Evolutionary conservation across 2,888 invertebrate genomes (phyloP), one percentile per base, ranked within the genome.

Genomic region (Acleris literana): DNA sequence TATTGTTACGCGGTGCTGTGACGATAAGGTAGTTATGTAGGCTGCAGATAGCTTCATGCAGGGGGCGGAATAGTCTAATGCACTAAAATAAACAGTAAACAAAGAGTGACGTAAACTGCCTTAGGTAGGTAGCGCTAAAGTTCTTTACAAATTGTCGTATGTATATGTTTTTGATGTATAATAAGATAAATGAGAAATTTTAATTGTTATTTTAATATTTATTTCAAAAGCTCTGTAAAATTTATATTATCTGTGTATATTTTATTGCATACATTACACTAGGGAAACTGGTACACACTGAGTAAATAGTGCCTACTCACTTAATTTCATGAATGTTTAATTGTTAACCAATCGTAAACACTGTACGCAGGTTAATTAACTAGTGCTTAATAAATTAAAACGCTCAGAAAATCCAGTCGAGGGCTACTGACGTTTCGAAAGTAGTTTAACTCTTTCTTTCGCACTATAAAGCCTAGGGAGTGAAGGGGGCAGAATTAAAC

Each of bases 1-100:
- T 81, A 91, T 87, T 87, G 84, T 85, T 80, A 78, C 78, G 78
- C 70, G 81, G 77, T 85, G 79, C 86, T 86, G 83, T 84, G 86
- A 83, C 86, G 91, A 90, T 90, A 90, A 83, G 70, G 66, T 25
- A 59, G 1, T n/a, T 60, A 64, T 25, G 46, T 49, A 39, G 43
- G n/a, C 48, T 64, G 48, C 54, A 59, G 39, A 64, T 64, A 55
- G 49, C 43, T 49, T 48, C 6, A 49, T 55, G 48, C 64, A 64
- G 49, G 59, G 57, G 64, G 54, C 64, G 59, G 60, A 29, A 49
- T 64, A 58, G 46, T 33, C 9, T 60, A n/a, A 44, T 13, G 49
- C 59, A 54, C 49, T 60, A 64, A 64, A 59, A 2, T 16, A 39
- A 17, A n/a, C 33, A 17, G 16, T 20, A 55, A 55, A 54, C 52